These are phyloP conservation scores for Drosophila dives DNA, from an alignment of 2,888 invertebrate species.

Conservation along the genomic window DNA sequence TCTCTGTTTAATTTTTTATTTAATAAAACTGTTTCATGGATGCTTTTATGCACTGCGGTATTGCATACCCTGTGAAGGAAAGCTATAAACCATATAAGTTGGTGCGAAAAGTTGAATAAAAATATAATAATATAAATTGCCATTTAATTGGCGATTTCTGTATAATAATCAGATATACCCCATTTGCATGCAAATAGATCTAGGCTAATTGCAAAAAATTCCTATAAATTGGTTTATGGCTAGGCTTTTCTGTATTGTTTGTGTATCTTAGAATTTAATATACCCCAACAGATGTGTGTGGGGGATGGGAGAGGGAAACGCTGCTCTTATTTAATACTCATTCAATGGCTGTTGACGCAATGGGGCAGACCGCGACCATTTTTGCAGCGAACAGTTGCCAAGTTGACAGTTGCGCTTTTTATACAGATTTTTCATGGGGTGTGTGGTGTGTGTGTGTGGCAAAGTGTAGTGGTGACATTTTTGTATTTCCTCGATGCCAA, in stretches of 20 bases:
- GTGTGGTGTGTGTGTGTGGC: not conserved
- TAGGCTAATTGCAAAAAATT: not conserved
- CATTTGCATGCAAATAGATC: not conserved
- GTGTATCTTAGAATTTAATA: constrained; percentile 16
- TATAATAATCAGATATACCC: not conserved
- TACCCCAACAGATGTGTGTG: constrained; percentile 30
- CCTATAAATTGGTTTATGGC: not conserved
- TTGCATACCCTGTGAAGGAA: constrained; percentile 3
- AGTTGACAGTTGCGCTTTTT: constrained; percentile 65
- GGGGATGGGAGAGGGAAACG: not conserved
- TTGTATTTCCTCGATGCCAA: constrained; percentile 24
- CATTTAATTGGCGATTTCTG: not conserved
- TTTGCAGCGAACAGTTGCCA: constrained; percentile 59
- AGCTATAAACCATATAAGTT: not conserved
- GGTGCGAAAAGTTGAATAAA: not conserved
- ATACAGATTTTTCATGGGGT: constrained; percentile 30
- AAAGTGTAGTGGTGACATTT: constrained; percentile 33
- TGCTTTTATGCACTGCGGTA: constrained; percentile 4
- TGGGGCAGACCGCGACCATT: constrained; percentile 48
- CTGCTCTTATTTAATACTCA: constrained; percentile 29
- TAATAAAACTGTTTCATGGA: constrained; percentile 24
- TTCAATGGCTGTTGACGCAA: constrained; percentile 53
- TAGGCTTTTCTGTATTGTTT: not conserved
- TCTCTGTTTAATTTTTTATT: constrained; percentile 23
- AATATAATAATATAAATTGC: not conserved